These are phyloP conservation scores for Sebastes aleutianus DNA, from an alignment of 2,797 vertebrate genomes.

Conservation along the genomic window DNA sequence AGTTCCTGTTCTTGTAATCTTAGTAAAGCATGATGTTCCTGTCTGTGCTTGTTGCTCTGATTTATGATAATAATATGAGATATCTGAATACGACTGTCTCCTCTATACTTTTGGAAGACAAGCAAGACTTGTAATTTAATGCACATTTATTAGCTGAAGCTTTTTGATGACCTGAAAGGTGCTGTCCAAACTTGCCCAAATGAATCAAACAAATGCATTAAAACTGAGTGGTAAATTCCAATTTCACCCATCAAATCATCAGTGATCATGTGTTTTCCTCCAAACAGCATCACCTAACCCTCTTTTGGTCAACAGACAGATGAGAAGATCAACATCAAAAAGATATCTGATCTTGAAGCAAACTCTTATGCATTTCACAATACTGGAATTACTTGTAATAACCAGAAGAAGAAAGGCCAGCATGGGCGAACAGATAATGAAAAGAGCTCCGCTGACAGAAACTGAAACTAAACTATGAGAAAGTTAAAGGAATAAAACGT, in stretches of 20 bases:
- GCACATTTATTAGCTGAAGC: not conserved
- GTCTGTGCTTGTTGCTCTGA: not conserved
- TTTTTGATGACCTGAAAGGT: not conserved
- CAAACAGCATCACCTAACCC: not conserved
- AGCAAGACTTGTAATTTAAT: not conserved
- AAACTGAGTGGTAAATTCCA: not conserved
- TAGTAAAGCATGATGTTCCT: not conserved
- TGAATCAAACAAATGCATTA: not conserved
- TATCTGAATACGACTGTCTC: not conserved
- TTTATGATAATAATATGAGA: not conserved
- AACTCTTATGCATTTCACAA: not conserved
- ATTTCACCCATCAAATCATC: not conserved
- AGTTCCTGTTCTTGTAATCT: not conserved
- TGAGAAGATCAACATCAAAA: not conserved
- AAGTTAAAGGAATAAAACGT: not conserved
- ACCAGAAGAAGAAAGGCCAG: not conserved
- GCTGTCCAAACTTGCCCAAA: not conserved
- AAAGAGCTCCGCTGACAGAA: not conserved
- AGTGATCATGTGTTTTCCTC: no score
- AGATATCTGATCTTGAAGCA: not conserved
- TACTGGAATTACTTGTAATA: not conserved
- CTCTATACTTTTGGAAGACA: not conserved
- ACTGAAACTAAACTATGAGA: constrained; percentile 8
- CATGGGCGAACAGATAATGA: not conserved
- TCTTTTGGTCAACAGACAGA: not conserved